phyloP scores from a whole-genome alignment of 2,888 invertebrate species.

The Alcis repandata region DNA sequence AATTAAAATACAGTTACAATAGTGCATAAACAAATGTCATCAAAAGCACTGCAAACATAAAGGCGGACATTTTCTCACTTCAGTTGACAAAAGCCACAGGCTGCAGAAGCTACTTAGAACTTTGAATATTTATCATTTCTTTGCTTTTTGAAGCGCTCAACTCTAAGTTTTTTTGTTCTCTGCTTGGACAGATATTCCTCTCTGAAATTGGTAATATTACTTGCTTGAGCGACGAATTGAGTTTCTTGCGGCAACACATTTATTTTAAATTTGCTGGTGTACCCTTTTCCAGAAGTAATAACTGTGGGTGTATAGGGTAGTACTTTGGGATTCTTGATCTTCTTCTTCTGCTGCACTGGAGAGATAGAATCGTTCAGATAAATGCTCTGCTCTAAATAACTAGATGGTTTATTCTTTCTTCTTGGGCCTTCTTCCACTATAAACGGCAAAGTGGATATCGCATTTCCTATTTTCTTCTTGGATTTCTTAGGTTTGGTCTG shows the following conservation, averaged over 20 bases:
- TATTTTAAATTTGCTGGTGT: slow-evolving; percentile 77
- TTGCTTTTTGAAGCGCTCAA: slow-evolving; percentile 71
- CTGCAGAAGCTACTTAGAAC: slow-evolving; percentile 59
- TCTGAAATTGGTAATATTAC: slow-evolving; percentile 66
- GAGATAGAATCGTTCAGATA: slow-evolving; percentile 67
- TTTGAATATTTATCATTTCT: slow-evolving; percentile 73
- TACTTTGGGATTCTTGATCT: slow-evolving; percentile 69
- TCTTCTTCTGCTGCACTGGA: slow-evolving; percentile 54
- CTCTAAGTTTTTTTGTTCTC: slow-evolving; percentile 70
- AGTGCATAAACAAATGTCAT: slow-evolving; percentile 1
- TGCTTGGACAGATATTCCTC: slow-evolving; percentile 66
- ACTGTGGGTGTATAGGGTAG: slow-evolving; percentile 76
- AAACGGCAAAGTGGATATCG: slow-evolving; percentile 73
- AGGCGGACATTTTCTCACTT: slow-evolving; percentile 49
- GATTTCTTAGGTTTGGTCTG: slow-evolving; percentile 54
- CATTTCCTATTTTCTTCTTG: slow-evolving; percentile 56
- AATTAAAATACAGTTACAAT: slow-evolving; percentile 1
- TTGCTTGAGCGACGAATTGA: slow-evolving; percentile 70
- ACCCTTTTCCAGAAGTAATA: slow-evolving; percentile 72
- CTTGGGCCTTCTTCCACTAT: slow-evolving; percentile 64
- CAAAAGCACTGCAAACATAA: slow-evolving; percentile 41
- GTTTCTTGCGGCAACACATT: slow-evolving; percentile 68
- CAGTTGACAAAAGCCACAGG: background rate
- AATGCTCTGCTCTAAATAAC: slow-evolving; percentile 78
- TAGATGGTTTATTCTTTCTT: slow-evolving; percentile 74